phyloP scores from a whole-genome alignment of 1,140 invertebrate genomes.

The Neodiprion virginianus region DNA sequence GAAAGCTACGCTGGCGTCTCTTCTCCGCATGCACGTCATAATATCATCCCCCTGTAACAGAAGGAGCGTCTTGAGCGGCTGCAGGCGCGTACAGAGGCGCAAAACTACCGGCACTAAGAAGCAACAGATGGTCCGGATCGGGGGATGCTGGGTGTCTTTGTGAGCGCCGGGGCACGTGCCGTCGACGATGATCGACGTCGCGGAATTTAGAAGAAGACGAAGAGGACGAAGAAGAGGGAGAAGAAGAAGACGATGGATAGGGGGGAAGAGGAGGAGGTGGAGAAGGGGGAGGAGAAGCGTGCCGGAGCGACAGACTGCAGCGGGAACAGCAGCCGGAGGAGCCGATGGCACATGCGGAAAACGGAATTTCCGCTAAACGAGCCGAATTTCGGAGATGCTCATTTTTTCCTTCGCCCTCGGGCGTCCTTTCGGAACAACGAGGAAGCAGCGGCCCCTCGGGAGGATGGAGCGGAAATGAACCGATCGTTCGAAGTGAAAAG shows the following conservation, averaged over 20 bases:
- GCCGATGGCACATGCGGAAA: not conserved
- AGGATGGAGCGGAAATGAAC: not conserved
- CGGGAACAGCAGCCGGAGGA: not conserved
- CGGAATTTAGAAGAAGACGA: not conserved
- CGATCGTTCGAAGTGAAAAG: slow-evolving; percentile 2
- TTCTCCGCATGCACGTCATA: too few species aligned
- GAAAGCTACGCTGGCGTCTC: too few species aligned
- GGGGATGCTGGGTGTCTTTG: slow-evolving; percentile 4
- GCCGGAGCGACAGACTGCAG: not conserved
- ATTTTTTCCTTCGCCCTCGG: not conserved
- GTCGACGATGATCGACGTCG: slow-evolving; percentile 2
- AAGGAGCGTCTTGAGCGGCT: not conserved
- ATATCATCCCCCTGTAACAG: not conserved
- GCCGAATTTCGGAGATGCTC: not conserved
- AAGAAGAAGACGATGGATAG: too few species aligned
- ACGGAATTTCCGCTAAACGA: not conserved
- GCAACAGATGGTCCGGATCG: not conserved
- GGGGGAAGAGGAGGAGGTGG: not conserved
- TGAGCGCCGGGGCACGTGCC: not conserved
- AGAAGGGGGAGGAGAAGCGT: not conserved
- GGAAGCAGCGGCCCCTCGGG: not conserved
- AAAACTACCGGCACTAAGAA: not conserved
- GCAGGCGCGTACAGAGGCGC: not conserved
- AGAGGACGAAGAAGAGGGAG: too few species aligned
- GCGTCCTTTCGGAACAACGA: not conserved